These are phyloP conservation scores for Okamejei kenojei DNA, from an alignment of 2,797 vertebrate genomes.

Conservation along the genomic window DNA sequence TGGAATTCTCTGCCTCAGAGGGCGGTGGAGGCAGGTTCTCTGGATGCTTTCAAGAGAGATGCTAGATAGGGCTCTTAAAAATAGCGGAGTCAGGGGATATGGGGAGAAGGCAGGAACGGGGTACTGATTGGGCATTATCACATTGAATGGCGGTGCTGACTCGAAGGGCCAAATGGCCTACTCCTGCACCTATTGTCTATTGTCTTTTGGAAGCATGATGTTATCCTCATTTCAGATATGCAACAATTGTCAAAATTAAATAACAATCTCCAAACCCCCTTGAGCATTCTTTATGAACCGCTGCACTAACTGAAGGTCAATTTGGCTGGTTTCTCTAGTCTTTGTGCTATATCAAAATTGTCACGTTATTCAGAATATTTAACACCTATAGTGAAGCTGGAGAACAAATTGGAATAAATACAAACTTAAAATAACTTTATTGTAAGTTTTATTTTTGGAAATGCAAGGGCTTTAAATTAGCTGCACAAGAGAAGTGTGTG, in stretches of 20 bases:
- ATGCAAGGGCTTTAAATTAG: conserved; percentile 6
- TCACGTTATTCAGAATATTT: background rate
- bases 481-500: background rate
- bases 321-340: background rate
- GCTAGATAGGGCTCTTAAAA: too few species aligned
- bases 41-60: too few species aligned
- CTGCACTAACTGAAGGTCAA: background rate
- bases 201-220: background rate
- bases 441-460: conserved; percentile 8
- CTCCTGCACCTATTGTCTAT: too few species aligned
- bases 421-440: background rate
- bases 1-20: too few species aligned
- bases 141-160: too few species aligned
- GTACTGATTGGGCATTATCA: too few species aligned
- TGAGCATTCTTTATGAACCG: background rate
- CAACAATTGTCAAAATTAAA: background rate
- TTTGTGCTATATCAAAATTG: background rate
- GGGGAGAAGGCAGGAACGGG: too few species aligned
- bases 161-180: too few species aligned
- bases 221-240: too few species aligned
- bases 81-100: too few species aligned
- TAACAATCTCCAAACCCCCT: background rate
- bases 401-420: background rate
- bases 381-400: background rate
- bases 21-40: too few species aligned